phyloP scores from a whole-genome alignment of 2,113 vertebrate species.

The Tor tambroides region DNA sequence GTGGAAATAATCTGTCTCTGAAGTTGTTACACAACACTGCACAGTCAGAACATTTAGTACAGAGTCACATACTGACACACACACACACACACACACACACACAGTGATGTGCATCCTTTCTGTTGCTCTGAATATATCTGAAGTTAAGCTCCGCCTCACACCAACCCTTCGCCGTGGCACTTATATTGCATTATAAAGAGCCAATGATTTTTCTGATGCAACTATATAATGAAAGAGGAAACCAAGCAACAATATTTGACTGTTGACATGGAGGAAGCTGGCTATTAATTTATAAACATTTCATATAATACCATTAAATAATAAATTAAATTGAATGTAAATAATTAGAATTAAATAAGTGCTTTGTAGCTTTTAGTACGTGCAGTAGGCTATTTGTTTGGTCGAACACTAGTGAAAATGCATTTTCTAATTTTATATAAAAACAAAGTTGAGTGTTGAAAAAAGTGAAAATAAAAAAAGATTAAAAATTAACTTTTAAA shows the following conservation, averaged over 20 bases:
- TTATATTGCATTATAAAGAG: neutral
- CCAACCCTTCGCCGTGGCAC: neutral
- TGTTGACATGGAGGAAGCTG: neutral
- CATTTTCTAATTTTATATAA: neutral
- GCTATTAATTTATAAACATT: neutral
- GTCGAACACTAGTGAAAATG: neutral
- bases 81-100: conserved; percentile 28
- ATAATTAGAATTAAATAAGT: neutral
- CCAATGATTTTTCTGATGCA: neutral
- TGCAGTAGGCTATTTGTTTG: neutral
- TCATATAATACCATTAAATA: neutral
- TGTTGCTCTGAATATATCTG: neutral
- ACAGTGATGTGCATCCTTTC: neutral
- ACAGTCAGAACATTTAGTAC: neutral
- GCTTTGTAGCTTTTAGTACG: neutral
- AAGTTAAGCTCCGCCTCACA: neutral
- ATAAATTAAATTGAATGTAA: neutral
- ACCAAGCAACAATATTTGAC: neutral
- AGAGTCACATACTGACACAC: conserved; percentile 23
- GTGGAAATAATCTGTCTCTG: neutral
- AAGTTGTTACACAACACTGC: conserved; percentile 14
- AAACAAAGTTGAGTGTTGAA: neutral
- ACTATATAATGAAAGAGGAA: neutral
- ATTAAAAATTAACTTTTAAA: neutral
- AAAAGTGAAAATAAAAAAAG: neutral